phyloP scores from a whole-genome alignment of 2,113 vertebrate genomes.

The Chelonoidis abingdonii region DNA sequence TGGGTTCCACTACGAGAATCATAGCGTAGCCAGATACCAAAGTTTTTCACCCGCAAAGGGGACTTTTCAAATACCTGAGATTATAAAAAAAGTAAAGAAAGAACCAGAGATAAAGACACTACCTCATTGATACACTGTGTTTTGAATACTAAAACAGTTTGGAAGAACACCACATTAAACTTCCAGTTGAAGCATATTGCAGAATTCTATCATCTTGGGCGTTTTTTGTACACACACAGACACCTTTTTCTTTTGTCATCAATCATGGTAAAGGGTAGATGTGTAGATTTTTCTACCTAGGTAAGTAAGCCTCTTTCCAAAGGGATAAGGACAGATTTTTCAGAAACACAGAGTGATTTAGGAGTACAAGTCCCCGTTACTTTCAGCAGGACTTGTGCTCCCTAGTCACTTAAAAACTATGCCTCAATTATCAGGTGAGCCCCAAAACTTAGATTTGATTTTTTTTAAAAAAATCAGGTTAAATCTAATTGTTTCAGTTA shows the following conservation, averaged over 20 bases:
- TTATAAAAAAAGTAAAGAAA: neutral
- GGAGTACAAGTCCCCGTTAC: neutral
- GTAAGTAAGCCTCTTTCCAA: neutral
- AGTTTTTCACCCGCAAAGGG: constrained; percentile 95
- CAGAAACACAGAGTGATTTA: neutral
- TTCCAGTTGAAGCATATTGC: rapidly evolving
- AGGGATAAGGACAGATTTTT: neutral
- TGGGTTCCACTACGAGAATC: constrained; percentile 98
- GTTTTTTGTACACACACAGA: neutral
- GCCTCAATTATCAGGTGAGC: neutral
- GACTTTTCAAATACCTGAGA: constrained; percentile 94
- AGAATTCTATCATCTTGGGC: neutral
- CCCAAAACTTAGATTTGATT: too few relatives aligned
- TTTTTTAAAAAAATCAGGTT: neutral
- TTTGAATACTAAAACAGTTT: neutral
- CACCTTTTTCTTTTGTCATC: neutral
- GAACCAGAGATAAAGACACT: neutral
- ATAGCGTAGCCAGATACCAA: constrained; percentile 98
- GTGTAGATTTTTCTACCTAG: neutral
- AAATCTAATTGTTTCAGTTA: neutral
- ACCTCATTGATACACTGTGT: neutral
- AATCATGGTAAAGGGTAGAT: neutral
- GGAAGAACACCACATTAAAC: neutral
- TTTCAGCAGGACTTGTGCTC: neutral
- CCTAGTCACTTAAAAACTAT: neutral